These are phyloP conservation scores for Muraenolepis orangiensis DNA, from an alignment of 2,797 vertebrate genomes.

Conservation along the genomic window DNA sequence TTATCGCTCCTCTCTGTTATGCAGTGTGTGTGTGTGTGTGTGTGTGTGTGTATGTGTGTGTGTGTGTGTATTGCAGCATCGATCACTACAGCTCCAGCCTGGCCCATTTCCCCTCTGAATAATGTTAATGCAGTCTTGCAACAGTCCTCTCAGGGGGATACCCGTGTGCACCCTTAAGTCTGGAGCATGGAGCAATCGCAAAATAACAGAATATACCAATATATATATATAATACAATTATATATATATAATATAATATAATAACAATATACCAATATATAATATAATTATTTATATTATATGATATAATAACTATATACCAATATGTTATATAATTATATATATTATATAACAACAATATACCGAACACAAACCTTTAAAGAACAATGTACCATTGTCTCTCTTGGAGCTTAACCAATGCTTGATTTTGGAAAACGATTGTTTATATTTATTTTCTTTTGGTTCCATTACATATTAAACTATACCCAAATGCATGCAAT, in stretches of 20 bases:
- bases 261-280: too few relatives aligned
- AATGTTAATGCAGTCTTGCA: background rate
- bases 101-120: background rate
- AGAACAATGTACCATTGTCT: background rate
- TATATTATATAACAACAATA: too few relatives aligned
- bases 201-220: too few relatives aligned
- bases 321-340: too few relatives aligned
- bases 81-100: background rate
- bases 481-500: background rate
- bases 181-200: background rate
- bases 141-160: background rate
- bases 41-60: constrained; percentile 11
- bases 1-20: constrained; percentile 31
- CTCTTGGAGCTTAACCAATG: background rate
- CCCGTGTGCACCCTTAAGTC: background rate
- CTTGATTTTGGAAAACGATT: background rate
- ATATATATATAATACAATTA: too few relatives aligned
- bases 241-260: too few relatives aligned
- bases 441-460: background rate
- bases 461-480: background rate
- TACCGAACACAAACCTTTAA: background rate
- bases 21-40: background rate
- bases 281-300: too few relatives aligned
- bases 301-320: too few relatives aligned
- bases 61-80: background rate